Evolutionary conservation across 2,113 vertebrate species (phyloP).

Genomic region (Macrotis lagotis): DNA sequence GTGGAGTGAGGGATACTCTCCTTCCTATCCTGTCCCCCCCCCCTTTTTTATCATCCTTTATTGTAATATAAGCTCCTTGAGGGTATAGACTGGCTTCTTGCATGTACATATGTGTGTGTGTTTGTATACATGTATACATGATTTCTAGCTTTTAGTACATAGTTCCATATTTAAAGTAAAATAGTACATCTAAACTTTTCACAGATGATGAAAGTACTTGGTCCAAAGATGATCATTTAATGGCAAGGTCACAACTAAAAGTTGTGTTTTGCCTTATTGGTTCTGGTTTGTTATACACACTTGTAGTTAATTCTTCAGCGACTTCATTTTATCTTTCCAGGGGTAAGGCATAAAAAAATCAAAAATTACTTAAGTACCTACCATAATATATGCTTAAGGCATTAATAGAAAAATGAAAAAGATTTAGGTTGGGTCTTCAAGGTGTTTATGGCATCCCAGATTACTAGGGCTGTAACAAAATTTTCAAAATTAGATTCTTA

Average conservation of each 20-base stretch:
- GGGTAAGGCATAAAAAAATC: not conserved
- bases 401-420: not conserved
- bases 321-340: not conserved
- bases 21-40: not conserved
- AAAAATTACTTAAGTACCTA: not conserved
- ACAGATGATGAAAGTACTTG: not conserved
- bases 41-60: not conserved
- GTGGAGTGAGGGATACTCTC: not conserved
- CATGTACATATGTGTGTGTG: too few relatives aligned
- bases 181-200: not conserved
- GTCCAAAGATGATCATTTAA: not conserved
- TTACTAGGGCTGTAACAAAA: not conserved
- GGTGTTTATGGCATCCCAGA: not conserved
- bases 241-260: not conserved
- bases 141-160: not conserved
- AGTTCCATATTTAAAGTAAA: not conserved
- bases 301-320: not conserved
- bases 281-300: not conserved
- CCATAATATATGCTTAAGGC: not conserved
- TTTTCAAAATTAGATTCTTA: not conserved
- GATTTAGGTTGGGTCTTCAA: not conserved
- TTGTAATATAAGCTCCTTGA: not conserved
- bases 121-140: too few relatives aligned
- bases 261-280: not conserved
- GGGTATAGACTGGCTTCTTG: not conserved